These are phyloP conservation scores for Stenichneumon culpator DNA, from an alignment of 2,888 invertebrate genomes.

Conservation along the genomic window DNA sequence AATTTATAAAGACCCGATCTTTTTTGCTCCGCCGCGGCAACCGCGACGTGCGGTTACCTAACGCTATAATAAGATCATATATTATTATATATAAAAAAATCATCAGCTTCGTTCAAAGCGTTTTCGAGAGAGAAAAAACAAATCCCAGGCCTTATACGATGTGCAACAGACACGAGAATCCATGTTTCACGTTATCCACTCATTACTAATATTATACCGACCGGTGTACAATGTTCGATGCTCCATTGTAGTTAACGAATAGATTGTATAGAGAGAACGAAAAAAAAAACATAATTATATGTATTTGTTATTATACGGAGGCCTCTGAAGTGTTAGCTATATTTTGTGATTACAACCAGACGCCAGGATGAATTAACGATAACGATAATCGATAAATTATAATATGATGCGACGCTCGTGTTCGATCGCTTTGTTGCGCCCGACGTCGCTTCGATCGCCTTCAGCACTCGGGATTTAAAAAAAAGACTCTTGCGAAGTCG, in stretches of 20 bases:
- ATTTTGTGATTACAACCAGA: slow-evolving; percentile 23
- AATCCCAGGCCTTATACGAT: slow-evolving; percentile 51
- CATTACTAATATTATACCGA: slow-evolving; percentile 32
- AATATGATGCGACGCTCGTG: slow-evolving; percentile 32
- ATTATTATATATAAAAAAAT: slow-evolving; percentile 8
- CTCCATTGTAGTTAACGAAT: slow-evolving; percentile 25
- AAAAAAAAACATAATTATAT: slow-evolving; percentile 46
- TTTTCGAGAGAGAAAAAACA: slow-evolving; percentile 25
- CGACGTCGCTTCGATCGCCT: slow-evolving; percentile 45
- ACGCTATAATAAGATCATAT: slow-evolving; percentile 25
- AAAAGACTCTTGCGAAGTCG: neutral
- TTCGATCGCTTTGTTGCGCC: slow-evolving; percentile 47
- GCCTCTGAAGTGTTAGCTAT: slow-evolving; percentile 13
- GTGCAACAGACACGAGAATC: slow-evolving; percentile 47
- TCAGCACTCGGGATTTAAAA: slow-evolving; percentile 48
- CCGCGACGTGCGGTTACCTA: slow-evolving; percentile 16
- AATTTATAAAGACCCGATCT: slow-evolving; percentile 19
- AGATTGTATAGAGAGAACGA: slow-evolving; percentile 9
- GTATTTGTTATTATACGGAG: slow-evolving; percentile 31
- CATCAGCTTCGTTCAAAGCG: slow-evolving; percentile 37
- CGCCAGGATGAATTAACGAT: slow-evolving; percentile 22
- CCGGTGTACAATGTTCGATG: slow-evolving; percentile 57
- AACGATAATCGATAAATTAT: slow-evolving; percentile 6
- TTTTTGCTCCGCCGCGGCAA: slow-evolving; percentile 12
- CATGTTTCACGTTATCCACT: slow-evolving; percentile 31